A percentile compares a stretch with the other conserved stretches of the same genome.
phyloP scores from a whole-genome alignment of 2,888 invertebrate species.

The Hyposoter didymator region DNA sequence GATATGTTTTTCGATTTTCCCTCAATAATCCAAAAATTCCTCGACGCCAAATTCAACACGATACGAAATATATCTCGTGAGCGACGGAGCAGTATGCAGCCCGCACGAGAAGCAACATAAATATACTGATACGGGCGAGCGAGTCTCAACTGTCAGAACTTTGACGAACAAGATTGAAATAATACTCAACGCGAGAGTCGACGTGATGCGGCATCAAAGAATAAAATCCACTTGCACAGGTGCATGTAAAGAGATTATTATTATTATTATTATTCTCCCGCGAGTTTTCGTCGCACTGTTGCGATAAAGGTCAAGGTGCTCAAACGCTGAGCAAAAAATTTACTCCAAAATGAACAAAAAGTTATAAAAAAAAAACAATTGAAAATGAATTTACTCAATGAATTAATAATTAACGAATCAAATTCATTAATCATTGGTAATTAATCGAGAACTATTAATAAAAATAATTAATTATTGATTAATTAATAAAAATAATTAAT shows the following conservation, averaged over 20 bases:
- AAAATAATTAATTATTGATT: background rate
- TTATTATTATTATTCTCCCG: too few species aligned
- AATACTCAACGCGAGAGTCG: background rate
- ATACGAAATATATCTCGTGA: background rate
- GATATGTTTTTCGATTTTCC: background rate
- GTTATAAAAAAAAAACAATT: background rate
- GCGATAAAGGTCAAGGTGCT: background rate
- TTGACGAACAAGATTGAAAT: background rate
- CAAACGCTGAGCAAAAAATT: background rate
- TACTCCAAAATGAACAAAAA: background rate
- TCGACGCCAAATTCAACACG: background rate
- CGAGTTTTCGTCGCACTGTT: background rate
- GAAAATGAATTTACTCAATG: background rate
- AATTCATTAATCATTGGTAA: too few species aligned
- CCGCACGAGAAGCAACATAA: background rate
- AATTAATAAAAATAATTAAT: too few species aligned
- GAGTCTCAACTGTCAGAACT: background rate
- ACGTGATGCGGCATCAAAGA: background rate
- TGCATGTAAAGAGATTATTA: background rate
- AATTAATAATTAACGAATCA: background rate
- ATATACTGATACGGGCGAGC: background rate
- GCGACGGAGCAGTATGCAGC: background rate
- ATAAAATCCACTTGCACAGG: conserved; percentile 10
- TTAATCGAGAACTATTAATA: too few species aligned
- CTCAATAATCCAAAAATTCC: background rate